phyloP scores from a whole-genome alignment of 2,113 vertebrate species.

The Chaetodon trifascialis region DNA sequence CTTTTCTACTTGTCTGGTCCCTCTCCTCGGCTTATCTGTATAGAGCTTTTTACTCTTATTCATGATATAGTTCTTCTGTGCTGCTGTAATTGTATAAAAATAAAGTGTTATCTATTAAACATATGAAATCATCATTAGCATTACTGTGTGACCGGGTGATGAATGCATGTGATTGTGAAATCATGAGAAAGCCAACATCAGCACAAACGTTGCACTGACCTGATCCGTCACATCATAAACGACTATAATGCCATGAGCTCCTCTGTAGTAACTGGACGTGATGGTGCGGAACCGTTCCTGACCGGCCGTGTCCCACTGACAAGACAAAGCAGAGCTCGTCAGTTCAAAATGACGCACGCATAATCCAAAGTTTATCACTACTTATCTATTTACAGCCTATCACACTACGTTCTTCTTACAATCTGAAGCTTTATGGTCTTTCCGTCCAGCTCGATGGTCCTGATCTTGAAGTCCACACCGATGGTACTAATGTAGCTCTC shows the following conservation, averaged over 20 bases:
- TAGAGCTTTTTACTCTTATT: not conserved
- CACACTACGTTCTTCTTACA: constrained; percentile 84
- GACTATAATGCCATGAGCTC: constrained; percentile 97
- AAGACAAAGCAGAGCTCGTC: constrained; percentile 22
- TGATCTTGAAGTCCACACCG: constrained; percentile 99
- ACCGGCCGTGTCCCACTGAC: constrained; percentile 97
- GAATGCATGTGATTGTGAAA: not conserved
- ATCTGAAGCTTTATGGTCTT: constrained; percentile 99
- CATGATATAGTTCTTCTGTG: not conserved
- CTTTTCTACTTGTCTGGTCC: not conserved
- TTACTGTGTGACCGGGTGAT: not conserved
- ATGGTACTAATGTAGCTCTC: constrained; percentile 99
- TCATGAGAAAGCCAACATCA: not conserved
- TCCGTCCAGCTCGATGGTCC: constrained; percentile 98
- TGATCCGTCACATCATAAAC: constrained; percentile 98
- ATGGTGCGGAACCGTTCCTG: constrained; percentile 98
- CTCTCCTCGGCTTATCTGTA: not conserved
- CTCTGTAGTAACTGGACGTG: constrained; percentile 99
- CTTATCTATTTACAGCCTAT: not conserved
- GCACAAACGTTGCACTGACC: constrained; percentile 79
- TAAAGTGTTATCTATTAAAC: not conserved
- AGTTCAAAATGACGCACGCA: not conserved
- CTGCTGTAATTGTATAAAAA: not conserved
- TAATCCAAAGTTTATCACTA: too few species aligned
- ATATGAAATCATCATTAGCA: not conserved